A percentile compares a stretch with the other conserved stretches of the same genome.
These are phyloP conservation scores for Aricia agestis DNA, from an alignment of 1,140 invertebrate genomes.

Conservation along the genomic window DNA sequence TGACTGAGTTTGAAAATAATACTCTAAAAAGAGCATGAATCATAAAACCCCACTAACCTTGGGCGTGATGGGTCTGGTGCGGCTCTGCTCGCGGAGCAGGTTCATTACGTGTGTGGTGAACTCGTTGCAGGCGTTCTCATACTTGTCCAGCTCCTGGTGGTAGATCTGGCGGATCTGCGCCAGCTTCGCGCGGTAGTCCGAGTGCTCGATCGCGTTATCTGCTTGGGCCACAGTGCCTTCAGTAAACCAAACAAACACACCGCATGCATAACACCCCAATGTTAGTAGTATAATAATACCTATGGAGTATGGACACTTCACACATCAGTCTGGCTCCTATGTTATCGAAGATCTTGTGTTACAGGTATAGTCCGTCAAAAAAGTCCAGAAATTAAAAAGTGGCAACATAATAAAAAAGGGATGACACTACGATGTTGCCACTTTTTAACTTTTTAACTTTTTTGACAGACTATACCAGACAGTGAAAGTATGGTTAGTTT, in stretches of 20 bases:
- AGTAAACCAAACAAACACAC: slow-evolving; percentile 44
- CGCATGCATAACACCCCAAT: slow-evolving; percentile 43
- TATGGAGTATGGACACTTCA: too few species aligned
- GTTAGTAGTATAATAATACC: slow-evolving; percentile 14
- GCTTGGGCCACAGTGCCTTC: slow-evolving; percentile 79
- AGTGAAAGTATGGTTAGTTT: too few species aligned
- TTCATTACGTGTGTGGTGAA: slow-evolving; percentile 99
- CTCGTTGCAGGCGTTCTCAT: slow-evolving; percentile 99
- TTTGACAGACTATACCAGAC: too few species aligned
- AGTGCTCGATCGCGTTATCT: slow-evolving; percentile 98
- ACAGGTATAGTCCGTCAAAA: too few species aligned
- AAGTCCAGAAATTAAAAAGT: too few species aligned
- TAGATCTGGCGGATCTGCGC: slow-evolving; percentile 99
- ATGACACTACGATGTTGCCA: too few species aligned
- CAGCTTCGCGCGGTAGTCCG: slow-evolving; percentile 98
- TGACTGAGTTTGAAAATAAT: too few species aligned
- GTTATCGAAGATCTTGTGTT: too few species aligned
- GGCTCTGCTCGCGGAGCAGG: slow-evolving; percentile 96
- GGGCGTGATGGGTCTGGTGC: slow-evolving; percentile 95
- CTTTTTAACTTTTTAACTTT: too few species aligned
- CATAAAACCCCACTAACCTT: slow-evolving; percentile 49
- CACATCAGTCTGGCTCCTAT: too few species aligned
- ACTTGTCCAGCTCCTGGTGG: slow-evolving; percentile 99
- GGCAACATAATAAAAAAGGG: too few species aligned
- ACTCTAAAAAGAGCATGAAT: too few species aligned